Conservation (phyloP, 2,888 invertebrate species). For the Cosmia trapezina region DNA sequence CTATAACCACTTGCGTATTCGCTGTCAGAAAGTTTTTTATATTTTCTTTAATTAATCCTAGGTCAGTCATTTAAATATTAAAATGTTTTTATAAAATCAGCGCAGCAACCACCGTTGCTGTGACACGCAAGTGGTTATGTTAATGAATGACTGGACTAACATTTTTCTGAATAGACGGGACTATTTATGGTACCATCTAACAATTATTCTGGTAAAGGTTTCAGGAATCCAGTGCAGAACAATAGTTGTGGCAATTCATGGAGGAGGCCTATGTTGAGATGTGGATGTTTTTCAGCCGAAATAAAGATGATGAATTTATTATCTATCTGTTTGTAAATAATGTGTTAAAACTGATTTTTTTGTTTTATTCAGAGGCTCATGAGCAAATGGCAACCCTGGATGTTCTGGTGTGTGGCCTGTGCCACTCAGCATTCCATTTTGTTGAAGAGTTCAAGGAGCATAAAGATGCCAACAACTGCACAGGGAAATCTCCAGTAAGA, state of each 20-base stretch:
- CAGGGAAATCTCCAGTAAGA: conserved; percentile 91
- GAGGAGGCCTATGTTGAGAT: background rate
- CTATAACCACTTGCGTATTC: too few species aligned
- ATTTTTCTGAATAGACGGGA: background rate
- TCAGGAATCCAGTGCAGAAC: background rate
- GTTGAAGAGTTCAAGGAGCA: conserved; percentile 95
- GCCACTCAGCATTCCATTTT: conserved; percentile 95
- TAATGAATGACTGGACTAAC: too few species aligned
- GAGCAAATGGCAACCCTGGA: conserved; percentile 94
- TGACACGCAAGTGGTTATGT: too few species aligned
- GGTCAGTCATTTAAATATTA: too few species aligned
- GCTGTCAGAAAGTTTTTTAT: too few species aligned
- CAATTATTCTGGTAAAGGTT: background rate
- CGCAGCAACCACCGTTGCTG: too few species aligned
- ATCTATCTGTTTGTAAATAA: background rate
- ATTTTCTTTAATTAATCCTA: too few species aligned
- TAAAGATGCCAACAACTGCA: conserved; percentile 91
- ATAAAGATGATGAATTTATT: background rate
- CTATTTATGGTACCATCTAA: background rate
- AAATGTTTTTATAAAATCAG: too few species aligned
- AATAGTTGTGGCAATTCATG: background rate
- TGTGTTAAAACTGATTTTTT: background rate
- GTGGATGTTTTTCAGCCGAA: background rate
- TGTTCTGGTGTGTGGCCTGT: conserved; percentile 95
- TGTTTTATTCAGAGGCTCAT: conserved; percentile 91